Base-by-base conservation (phyloP, 2,888 invertebrate species). In the Elgonia sp. region DNA sequence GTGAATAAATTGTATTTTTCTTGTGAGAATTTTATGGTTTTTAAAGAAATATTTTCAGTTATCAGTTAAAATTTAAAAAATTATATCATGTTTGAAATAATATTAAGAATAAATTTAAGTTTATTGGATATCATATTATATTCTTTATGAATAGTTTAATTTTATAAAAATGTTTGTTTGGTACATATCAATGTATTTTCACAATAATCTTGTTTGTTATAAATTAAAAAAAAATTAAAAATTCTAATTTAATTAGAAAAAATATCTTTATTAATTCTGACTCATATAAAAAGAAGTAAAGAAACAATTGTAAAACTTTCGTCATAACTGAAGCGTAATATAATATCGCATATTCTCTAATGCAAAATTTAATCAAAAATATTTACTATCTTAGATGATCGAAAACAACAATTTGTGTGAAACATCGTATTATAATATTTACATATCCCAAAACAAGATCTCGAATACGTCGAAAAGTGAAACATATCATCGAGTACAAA, bases 401-500 rank as follows among this genome's bases (percentile, higher is more conserved):
- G 39, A 46, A 46, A 70, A 70, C 42, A 65, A 65, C 67, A 40
- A 72, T 79, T 63, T 62, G 53, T 73, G 65, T 75, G 40, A 73
- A 84, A 79, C 50, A 57, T 69, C 50, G 46, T 84, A 75, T 86
- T 62, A 69, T 10, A 80, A 69, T 67, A 73, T 77, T 79, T 72
- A 80, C 80, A 84, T 84, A 80, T 84, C 83, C 60, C 75, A 50
- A 69, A 67, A 77, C 70, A 67, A n/a, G 84, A 87, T 87, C 87
- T 87, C 73, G 76, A 87, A 83, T 83, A 79, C 63, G 62, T 84
- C 73, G 87, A 79, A 67, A 79, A 87, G 84, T 46, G 80, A 87
- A 84, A 87, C 87, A 87, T 87, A 87, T 87, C 87, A 87, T 70
- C 57, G 84, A 84, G 87, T 87, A 87, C 87, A 84, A 87, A 86